Evolutionary conservation across 2,797 vertebrate species (phyloP).

Genomic region (Chrosomus eos): DNA sequence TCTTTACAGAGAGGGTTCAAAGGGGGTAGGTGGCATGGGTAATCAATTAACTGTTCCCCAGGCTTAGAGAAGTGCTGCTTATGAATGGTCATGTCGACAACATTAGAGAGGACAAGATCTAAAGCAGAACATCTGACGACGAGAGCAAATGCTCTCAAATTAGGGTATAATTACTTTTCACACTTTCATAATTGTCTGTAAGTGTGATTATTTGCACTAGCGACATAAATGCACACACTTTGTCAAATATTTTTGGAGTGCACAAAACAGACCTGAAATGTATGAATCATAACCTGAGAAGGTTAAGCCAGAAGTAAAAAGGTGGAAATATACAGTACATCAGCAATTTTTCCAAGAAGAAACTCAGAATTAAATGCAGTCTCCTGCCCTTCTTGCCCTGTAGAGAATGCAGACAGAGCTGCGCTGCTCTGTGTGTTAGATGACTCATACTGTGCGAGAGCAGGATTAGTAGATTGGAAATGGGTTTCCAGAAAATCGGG

Average conservation of each 20-base stretch:
- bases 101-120: slow-evolving; percentile 2
- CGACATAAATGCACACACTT: background rate
- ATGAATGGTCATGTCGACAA: slow-evolving; percentile 24
- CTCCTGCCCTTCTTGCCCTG: slow-evolving; percentile 35
- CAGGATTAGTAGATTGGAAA: slow-evolving; percentile 52
- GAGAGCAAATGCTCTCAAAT: background rate
- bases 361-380: slow-evolving; percentile 36
- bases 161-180: background rate
- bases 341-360: slow-evolving; percentile 57
- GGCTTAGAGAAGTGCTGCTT: slow-evolving; percentile 12
- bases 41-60: slow-evolving; percentile 40
- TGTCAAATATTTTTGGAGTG: background rate
- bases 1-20: slow-evolving; percentile 46
- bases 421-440: slow-evolving; percentile 26
- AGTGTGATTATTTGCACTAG: background rate
- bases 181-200: background rate
- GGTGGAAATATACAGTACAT: slow-evolving; percentile 24
- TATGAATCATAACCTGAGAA: slow-evolving; percentile 19
- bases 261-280: background rate
- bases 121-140: background rate
- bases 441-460: slow-evolving; percentile 36
- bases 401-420: slow-evolving; percentile 31
- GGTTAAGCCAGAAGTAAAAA: slow-evolving; percentile 18
- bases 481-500: slow-evolving; percentile 37
- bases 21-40: slow-evolving; percentile 37